A percentile compares a stretch with the other conserved stretches of the same genome.
phyloP scores from a whole-genome alignment of 2,113 vertebrate species.

The Oryzias melastigma region DNA sequence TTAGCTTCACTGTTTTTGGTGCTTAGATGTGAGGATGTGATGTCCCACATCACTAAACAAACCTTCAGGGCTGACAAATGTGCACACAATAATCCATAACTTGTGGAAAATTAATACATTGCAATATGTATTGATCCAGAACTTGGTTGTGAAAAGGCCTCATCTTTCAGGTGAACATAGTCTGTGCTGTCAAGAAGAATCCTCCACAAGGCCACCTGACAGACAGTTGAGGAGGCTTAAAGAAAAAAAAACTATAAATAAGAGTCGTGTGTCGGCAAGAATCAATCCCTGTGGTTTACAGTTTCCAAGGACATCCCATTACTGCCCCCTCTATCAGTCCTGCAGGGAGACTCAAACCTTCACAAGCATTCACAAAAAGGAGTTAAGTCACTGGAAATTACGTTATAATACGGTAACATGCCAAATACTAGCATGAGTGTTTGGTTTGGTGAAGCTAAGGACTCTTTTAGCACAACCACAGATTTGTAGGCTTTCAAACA shows the following conservation, averaged over 20 bases:
- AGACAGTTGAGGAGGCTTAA: constrained; percentile 15
- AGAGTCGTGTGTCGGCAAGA: constrained; percentile 17
- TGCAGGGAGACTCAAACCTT: constrained; percentile 1
- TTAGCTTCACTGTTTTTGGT: constrained; percentile 2
- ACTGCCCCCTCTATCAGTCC: constrained; percentile 19
- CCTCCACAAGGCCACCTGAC: constrained; percentile 25
- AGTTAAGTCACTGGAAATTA: constrained; percentile 1
- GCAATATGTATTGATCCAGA: constrained; percentile 26
- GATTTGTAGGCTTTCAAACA: too few relatives aligned
- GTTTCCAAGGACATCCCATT: constrained; percentile 52
- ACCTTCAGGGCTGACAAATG: constrained; percentile 5
- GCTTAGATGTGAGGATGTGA: background rate
- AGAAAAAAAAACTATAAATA: constrained; percentile 52
- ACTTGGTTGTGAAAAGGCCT: constrained; percentile 41
- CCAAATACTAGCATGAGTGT: too few relatives aligned
- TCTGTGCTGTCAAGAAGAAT: constrained; percentile 28
- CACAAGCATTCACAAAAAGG: background rate
- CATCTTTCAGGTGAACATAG: constrained; percentile 19
- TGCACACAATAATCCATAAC: constrained; percentile 24
- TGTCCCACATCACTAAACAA: background rate
- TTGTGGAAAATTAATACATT: background rate
- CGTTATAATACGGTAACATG: background rate
- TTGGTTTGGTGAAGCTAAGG: too few relatives aligned
- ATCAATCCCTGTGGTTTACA: constrained; percentile 41
- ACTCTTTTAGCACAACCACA: too few relatives aligned